A percentile compares a stretch with the other conserved stretches of the same genome.
These are phyloP conservation scores for Chelidonichthys spinosus DNA, from an alignment of 2,797 vertebrate genomes.

Conservation along the genomic window DNA sequence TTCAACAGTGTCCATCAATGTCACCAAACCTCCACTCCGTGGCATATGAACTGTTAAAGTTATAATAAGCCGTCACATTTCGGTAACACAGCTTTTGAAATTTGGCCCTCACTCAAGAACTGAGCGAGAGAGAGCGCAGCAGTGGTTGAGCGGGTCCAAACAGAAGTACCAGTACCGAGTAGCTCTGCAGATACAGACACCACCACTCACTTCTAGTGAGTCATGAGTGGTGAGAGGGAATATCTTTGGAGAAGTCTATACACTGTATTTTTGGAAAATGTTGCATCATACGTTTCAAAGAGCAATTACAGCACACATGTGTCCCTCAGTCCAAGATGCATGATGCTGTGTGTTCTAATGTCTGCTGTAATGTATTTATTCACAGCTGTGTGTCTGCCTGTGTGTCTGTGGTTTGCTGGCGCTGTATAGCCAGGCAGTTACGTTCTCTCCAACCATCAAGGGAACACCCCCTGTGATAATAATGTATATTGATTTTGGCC, in stretches of 20 bases:
- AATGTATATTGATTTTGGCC: constrained; percentile 81
- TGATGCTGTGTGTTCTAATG: constrained; percentile 16
- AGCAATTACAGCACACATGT: constrained; percentile 20
- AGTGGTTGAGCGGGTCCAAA: too few species aligned
- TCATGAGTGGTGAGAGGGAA: too few species aligned
- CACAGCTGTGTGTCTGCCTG: constrained; percentile 16
- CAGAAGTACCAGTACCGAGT: too few species aligned
- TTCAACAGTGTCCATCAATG: background rate
- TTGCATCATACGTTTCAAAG: background rate
- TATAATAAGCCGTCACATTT: too few species aligned
- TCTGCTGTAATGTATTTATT: constrained; percentile 27
- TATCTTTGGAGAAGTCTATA: too few species aligned
- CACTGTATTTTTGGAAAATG: too few species aligned
- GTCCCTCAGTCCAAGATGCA: constrained; percentile 24
- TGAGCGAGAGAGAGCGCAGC: too few species aligned
- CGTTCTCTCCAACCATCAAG: constrained; percentile 33
- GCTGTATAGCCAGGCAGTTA: constrained; percentile 43
- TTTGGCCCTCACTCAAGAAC: too few species aligned
- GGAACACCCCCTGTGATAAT: constrained; percentile 68
- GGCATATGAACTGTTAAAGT: constrained; percentile 22
- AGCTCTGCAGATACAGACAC: too few species aligned
- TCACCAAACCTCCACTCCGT: background rate
- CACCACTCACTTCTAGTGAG: too few species aligned
- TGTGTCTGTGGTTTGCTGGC: constrained; percentile 24
- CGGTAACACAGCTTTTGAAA: too few species aligned